phyloP scores from a whole-genome alignment of 1,140 invertebrate species.

The Rhyacophila brunnea region DNA sequence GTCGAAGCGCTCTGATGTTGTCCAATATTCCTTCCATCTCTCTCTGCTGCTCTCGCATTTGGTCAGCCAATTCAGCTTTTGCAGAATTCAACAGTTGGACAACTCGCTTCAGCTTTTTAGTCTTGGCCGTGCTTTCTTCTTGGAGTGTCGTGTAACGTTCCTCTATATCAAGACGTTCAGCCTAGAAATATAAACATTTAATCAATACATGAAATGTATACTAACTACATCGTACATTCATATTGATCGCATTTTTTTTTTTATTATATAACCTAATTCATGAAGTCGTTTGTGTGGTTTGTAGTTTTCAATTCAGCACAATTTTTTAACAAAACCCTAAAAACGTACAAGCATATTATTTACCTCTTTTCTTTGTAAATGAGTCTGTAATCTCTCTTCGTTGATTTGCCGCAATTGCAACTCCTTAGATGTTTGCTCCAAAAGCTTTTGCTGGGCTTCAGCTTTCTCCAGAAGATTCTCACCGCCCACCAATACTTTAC shows the following conservation, averaged over 20 bases:
- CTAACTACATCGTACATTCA: too few species aligned
- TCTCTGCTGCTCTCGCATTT: constrained; percentile 90
- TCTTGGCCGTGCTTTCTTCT: constrained; percentile 90
- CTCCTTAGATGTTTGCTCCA: constrained; percentile 89
- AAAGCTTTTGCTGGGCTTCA: constrained; percentile 86
- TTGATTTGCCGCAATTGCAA: constrained; percentile 79
- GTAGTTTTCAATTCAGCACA: too few species aligned
- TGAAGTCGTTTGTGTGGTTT: too few species aligned
- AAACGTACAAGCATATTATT: too few species aligned
- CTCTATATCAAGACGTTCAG: constrained; percentile 92
- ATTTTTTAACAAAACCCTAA: too few species aligned
- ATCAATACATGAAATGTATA: constrained; percentile 1
- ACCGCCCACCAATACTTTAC: constrained; percentile 95
- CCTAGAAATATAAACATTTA: constrained; percentile 48
- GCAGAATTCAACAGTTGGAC: constrained; percentile 77
- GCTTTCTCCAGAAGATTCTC: constrained; percentile 98
- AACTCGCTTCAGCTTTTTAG: constrained; percentile 90
- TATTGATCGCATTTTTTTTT: too few species aligned
- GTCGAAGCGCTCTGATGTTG: constrained; percentile 82
- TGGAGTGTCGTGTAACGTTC: constrained; percentile 93
- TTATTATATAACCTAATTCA: too few species aligned
- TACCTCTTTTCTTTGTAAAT: constrained; percentile 84
- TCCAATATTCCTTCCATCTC: constrained; percentile 96
- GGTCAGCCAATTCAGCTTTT: constrained; percentile 84
- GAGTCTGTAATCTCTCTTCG: constrained; percentile 79